These are phyloP conservation scores for Epistrophe eligans DNA, from an alignment of 2,888 invertebrate genomes.

Conservation along the genomic window DNA sequence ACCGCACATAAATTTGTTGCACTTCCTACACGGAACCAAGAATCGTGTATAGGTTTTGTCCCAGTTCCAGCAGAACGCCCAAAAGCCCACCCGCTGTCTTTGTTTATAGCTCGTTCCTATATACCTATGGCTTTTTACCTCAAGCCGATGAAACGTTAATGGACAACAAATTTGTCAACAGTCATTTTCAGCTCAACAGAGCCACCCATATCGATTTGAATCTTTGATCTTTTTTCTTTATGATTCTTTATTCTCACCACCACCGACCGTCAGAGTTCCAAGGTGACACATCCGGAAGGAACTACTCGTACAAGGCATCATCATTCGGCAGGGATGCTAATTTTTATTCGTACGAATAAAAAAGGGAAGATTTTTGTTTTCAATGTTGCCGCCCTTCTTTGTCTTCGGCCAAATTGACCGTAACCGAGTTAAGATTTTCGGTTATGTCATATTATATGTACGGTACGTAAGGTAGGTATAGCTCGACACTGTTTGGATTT, in stretches of 20 bases:
- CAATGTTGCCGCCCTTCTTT: slow-evolving; percentile 59
- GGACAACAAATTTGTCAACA: slow-evolving; percentile 70
- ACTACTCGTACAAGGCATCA: slow-evolving; percentile 30
- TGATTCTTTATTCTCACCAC: background rate
- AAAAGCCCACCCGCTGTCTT: slow-evolving; percentile 80
- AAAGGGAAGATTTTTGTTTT: slow-evolving; percentile 14
- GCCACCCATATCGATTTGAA: slow-evolving; percentile 67
- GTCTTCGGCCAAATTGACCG: slow-evolving; percentile 55
- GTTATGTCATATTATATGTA: slow-evolving; percentile 56
- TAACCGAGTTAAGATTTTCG: slow-evolving; percentile 59
- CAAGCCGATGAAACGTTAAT: slow-evolving; percentile 46
- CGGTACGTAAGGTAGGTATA: no score
- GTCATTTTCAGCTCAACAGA: slow-evolving; percentile 4
- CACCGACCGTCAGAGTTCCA: slow-evolving; percentile 50
- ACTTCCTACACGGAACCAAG: slow-evolving; percentile 64
- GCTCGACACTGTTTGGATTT: slow-evolving; percentile 23
- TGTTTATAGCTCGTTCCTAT: slow-evolving; percentile 79
- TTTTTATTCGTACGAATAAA: slow-evolving; percentile 46
- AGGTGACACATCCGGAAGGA: slow-evolving; percentile 74
- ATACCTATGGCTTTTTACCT: background rate
- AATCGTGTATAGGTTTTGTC: background rate
- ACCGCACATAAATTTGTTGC: slow-evolving; percentile 51
- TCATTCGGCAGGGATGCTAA: slow-evolving; percentile 66
- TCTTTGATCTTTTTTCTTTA: slow-evolving; percentile 20
- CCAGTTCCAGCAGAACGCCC: slow-evolving; percentile 24